A percentile compares a stretch with the other conserved stretches of the same genome.
Conservation (phyloP, 2,113 vertebrate species). For the Myxocyprinus asiaticus region DNA sequence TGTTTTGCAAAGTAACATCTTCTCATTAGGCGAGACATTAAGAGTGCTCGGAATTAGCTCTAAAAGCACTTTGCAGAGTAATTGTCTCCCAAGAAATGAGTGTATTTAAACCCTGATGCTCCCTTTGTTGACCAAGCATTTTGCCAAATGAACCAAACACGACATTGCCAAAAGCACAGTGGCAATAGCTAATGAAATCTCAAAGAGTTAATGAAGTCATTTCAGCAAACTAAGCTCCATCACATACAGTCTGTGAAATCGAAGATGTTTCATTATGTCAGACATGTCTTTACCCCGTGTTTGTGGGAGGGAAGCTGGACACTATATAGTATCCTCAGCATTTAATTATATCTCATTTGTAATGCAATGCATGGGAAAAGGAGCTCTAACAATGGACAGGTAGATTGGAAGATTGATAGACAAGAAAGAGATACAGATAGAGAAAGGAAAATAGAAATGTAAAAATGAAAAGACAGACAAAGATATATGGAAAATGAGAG, state of each 20-base stretch:
- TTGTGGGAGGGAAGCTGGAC: constrained; percentile 26
- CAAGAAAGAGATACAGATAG: neutral
- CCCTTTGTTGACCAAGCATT: constrained; percentile 35
- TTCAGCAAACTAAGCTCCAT: neutral
- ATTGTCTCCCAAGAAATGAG: constrained; percentile 39
- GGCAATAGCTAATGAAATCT: constrained; percentile 40
- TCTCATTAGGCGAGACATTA: constrained; percentile 41
- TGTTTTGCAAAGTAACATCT: constrained; percentile 25
- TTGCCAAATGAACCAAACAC: constrained; percentile 29
- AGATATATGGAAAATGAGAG: neutral
- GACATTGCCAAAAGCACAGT: constrained; percentile 31
- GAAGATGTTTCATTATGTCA: neutral
- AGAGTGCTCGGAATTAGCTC: constrained; percentile 16
- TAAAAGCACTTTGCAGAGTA: constrained; percentile 33
- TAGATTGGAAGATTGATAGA: neutral
- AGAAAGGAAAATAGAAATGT: constrained; percentile 1
- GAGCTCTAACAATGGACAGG: neutral
- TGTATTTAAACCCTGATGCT: constrained; percentile 37
- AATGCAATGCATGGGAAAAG: neutral
- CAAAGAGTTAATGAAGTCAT: constrained; percentile 33
- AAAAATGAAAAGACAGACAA: neutral
- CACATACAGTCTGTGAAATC: neutral
- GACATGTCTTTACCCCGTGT: neutral
- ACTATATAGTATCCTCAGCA: constrained; percentile 54
- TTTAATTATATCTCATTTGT: constrained; percentile 54